A percentile compares a stretch with the other conserved stretches of the same genome.
Conservation (phyloP, 1,140 invertebrate genomes). For the Drosophila subpulchrella region DNA sequence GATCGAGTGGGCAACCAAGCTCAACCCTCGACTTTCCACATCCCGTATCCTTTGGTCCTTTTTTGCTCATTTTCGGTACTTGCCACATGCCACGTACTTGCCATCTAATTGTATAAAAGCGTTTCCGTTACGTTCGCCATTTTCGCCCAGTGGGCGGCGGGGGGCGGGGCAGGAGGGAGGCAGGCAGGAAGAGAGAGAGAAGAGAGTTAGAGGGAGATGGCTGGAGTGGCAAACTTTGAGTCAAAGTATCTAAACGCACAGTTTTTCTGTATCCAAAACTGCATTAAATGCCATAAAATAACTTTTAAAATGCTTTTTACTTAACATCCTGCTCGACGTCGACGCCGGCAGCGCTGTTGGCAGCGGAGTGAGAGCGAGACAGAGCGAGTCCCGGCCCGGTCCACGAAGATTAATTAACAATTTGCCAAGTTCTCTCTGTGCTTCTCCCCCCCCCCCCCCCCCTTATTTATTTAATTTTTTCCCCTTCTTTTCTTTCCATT, state of each 20-base stretch:
- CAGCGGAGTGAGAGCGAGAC: slow-evolving; percentile 15
- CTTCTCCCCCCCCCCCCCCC: background rate
- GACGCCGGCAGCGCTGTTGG: slow-evolving; percentile 11
- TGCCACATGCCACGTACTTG: slow-evolving; percentile 64
- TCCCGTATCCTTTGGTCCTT: slow-evolving; percentile 3
- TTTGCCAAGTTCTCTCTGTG: slow-evolving; percentile 49
- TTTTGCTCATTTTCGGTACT: slow-evolving; percentile 25
- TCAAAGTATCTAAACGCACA: slow-evolving; percentile 82
- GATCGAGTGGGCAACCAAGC: slow-evolving; percentile 8
- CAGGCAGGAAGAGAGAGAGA: background rate
- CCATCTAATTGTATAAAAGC: slow-evolving; percentile 81
- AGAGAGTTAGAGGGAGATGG: background rate
- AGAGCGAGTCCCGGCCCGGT: background rate
- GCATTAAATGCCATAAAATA: slow-evolving; percentile 84
- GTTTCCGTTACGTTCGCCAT: slow-evolving; percentile 81
- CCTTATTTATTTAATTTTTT: slow-evolving; percentile 16
- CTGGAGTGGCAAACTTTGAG: slow-evolving; percentile 56
- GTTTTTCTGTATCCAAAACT: slow-evolving; percentile 83
- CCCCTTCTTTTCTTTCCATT: background rate
- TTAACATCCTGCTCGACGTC: slow-evolving; percentile 71
- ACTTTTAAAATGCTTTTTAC: slow-evolving; percentile 84
- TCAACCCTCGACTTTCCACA: background rate
- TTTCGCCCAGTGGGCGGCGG: slow-evolving; percentile 43
- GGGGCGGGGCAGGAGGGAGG: background rate
- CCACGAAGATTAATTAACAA: slow-evolving; percentile 80